Evolutionary conservation across 2,888 invertebrate species (phyloP).

Genomic region (Eupithecia subfuscata): DNA sequence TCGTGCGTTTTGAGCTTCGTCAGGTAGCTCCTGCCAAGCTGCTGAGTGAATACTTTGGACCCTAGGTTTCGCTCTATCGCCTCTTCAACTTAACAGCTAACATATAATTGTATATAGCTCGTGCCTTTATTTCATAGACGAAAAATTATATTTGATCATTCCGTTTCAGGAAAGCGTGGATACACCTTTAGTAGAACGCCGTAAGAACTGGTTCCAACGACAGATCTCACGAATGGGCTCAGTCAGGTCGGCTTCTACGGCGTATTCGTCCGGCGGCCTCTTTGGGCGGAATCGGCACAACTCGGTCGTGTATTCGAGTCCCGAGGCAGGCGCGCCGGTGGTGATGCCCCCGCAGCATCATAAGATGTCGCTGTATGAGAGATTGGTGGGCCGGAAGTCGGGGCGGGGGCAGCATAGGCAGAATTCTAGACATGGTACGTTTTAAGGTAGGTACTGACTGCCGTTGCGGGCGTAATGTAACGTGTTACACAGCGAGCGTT

Average conservation of each 20-base stretch:
- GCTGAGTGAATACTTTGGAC: too few relatives aligned
- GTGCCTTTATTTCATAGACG: not conserved
- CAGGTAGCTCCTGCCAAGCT: too few relatives aligned
- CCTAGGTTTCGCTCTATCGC: too few relatives aligned
- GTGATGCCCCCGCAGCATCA: conserved; percentile 70
- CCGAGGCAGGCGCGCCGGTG: conserved; percentile 79
- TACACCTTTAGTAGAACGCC: conserved; percentile 92
- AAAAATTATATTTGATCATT: not conserved
- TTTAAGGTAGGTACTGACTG: not conserved
- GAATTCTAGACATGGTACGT: conserved; percentile 86
- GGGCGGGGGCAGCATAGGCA: conserved; percentile 87
- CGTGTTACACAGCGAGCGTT: too few relatives aligned
- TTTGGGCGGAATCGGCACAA: conserved; percentile 91
- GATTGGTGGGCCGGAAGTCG: conserved; percentile 92
- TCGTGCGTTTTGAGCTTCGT: too few relatives aligned
- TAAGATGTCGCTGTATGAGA: conserved; percentile 93
- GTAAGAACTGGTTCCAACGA: conserved; percentile 94
- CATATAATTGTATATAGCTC: not conserved
- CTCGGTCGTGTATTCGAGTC: conserved; percentile 88
- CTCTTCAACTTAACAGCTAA: too few relatives aligned
- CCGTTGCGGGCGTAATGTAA: too few relatives aligned
- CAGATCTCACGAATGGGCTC: conserved; percentile 95
- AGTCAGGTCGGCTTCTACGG: conserved; percentile 92
- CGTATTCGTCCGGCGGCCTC: conserved; percentile 90
- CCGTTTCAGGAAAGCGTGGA: conserved; percentile 92